Conservation (phyloP, 2,113 vertebrate genomes). For the Gymnocephalus cernua region DNA sequence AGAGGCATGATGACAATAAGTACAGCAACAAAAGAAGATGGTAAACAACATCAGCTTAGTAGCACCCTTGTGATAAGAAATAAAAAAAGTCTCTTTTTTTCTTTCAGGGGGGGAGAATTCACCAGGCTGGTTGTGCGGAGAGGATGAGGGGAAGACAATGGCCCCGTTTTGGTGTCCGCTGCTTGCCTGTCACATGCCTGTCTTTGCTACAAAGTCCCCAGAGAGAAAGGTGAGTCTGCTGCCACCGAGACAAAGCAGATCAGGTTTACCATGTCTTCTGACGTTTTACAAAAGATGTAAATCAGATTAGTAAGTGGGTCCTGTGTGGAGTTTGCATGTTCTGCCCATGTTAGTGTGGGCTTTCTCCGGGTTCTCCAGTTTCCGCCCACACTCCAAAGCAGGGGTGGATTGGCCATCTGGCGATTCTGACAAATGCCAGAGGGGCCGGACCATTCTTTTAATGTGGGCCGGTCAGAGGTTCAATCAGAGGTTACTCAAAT, state of each 20-base stretch:
- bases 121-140: conserved; percentile 92
- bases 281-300: background rate
- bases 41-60: background rate
- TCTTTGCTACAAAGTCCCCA: conserved; percentile 88
- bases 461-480: too few relatives aligned
- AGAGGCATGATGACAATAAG: conserved; percentile 10
- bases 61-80: background rate
- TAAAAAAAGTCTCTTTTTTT: background rate
- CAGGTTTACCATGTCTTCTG: background rate
- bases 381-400: too few relatives aligned
- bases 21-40: conserved; percentile 12
- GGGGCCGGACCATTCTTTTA: too few relatives aligned
- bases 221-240: conserved; percentile 80
- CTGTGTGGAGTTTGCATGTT: too few relatives aligned
- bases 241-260: background rate
- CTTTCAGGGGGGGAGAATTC: conserved; percentile 93
- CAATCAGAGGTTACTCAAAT: too few relatives aligned
- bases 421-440: too few relatives aligned
- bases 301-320: background rate
- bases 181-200: conserved; percentile 88
- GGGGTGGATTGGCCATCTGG: too few relatives aligned
- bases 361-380: too few relatives aligned
- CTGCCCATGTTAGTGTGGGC: too few relatives aligned
- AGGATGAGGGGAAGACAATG: conserved; percentile 90
- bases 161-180: conserved; percentile 90